Evolutionary conservation across 2,113 vertebrate genomes (phyloP).

Genomic region (Chaetops frenatus): DNA sequence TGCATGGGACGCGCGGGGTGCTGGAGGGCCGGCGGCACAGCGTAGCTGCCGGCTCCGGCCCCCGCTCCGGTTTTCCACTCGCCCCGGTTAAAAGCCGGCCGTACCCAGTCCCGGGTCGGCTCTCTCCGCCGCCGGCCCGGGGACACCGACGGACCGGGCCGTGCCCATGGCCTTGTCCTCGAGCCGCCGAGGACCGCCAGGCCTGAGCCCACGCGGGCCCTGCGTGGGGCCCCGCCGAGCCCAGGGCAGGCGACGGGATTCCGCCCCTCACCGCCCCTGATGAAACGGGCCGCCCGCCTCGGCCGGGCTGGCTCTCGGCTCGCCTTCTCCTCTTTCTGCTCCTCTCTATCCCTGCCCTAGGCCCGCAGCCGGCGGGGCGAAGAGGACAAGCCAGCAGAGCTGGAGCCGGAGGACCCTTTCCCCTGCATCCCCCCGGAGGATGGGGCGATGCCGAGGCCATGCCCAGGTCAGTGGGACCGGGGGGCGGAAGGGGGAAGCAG

Average conservation of each 20-base stretch:
- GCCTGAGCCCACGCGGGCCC: background rate
- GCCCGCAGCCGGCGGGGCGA: background rate
- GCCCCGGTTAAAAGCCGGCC: background rate
- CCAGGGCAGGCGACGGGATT: no score
- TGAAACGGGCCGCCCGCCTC: background rate
- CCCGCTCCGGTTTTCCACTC: background rate
- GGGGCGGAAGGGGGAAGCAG: background rate
- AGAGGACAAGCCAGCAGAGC: background rate
- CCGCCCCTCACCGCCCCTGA: background rate
- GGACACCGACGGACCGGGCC: background rate
- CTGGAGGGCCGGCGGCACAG: background rate
- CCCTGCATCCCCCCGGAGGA: background rate
- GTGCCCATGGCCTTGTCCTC: background rate
- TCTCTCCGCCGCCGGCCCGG: background rate
- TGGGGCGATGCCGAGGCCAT: background rate
- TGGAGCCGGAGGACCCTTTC: background rate
- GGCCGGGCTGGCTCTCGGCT: background rate
- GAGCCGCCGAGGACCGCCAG: background rate
- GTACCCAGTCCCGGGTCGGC: background rate
- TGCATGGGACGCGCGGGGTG: background rate
- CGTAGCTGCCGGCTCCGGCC: no score
- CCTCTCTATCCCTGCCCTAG: background rate
- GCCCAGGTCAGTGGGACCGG: background rate
- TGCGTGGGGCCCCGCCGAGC: background rate
- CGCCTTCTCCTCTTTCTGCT: background rate